Evolutionary conservation across 2,113 vertebrate genomes (phyloP), one percentile per base, ranked within the genome.

Genomic region (Chauna torquata): DNA sequence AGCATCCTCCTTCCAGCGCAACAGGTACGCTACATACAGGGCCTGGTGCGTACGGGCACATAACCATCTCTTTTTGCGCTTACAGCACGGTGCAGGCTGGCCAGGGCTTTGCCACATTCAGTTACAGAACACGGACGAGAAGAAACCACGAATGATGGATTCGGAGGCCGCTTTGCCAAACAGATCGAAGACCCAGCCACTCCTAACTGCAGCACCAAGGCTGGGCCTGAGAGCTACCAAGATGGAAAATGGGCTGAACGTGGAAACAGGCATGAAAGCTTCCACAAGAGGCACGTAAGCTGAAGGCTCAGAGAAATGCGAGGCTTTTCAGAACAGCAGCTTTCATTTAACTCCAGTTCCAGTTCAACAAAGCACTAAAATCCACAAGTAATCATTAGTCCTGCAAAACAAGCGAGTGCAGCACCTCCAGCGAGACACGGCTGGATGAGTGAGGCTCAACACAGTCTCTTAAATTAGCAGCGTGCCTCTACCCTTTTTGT

Each of bases 311-410:
- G 62, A 82, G 66, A 82, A 88, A 74, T 0, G 0, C 49, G 62
- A 58, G 40, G 45, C 58, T 85, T 78, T 66, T 15, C 57, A 42
- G 45, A 92, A 90, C 25, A 74, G 71, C 71, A 80, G 85, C 68
- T 88, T 92, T 64, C 70, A 75, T 78, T 70, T 50, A 79, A 64
- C 38, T 64, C 78, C 59, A 78, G 44, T 23, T 61, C n/a, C 66
- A 78, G 82, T 22, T 86, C 92, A 81, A 52, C 79, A 92, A 78
- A 90, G 75, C 76, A 57, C 84, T 80, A 30, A 88, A 88, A 90
- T 62, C 75, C 85, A 42, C 7, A 2, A 68, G 28, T 10, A 69
- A 62, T 64, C 76, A 40, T 34, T 9, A 72, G 24, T 15, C 12
- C 45, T 28, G 61, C 52, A 84, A 44, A 84, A 79, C 54, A 77